Evolutionary conservation across 2,888 invertebrate species (phyloP).

Genomic region (Arctia plantaginis): DNA sequence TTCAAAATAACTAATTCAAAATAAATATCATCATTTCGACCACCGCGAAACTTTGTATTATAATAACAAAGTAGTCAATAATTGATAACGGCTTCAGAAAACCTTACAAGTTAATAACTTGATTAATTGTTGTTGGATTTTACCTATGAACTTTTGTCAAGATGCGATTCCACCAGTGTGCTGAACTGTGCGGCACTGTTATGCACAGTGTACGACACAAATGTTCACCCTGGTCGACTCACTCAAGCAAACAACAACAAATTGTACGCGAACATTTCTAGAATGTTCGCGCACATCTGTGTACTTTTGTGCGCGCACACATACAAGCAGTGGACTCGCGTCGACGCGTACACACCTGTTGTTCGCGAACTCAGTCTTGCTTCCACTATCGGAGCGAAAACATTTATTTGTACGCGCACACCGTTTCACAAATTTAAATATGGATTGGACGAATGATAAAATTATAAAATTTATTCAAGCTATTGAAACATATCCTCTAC

Average conservation of each 20-base stretch:
- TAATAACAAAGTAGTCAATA: conserved; percentile 23
- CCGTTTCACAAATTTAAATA: neutral
- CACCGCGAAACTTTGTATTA: neutral
- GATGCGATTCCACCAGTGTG: too few relatives aligned
- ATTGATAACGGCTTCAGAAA: conserved; percentile 30
- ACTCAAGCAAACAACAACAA: too few relatives aligned
- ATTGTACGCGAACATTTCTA: conserved; percentile 17
- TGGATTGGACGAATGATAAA: conserved; percentile 17
- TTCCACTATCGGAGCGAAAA: too few relatives aligned
- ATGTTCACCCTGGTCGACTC: too few relatives aligned
- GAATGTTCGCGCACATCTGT: too few relatives aligned
- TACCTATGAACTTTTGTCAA: conserved; percentile 13
- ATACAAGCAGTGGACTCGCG: too few relatives aligned
- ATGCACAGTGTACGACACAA: too few relatives aligned
- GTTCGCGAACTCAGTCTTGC: too few relatives aligned
- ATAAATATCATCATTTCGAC: neutral
- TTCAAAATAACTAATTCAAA: neutral
- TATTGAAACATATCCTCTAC: too few relatives aligned
- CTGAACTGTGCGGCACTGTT: too few relatives aligned
- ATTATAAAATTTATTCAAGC: conserved; percentile 27
- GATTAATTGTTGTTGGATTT: neutral
- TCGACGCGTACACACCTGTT: too few relatives aligned
- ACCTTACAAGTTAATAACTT: conserved; percentile 32
- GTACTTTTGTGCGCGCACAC: too few relatives aligned
- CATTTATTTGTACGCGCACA: conserved; percentile 41